These are phyloP conservation scores for Betta splendens DNA, from an alignment of 2,797 vertebrate genomes.

Conservation along the genomic window DNA sequence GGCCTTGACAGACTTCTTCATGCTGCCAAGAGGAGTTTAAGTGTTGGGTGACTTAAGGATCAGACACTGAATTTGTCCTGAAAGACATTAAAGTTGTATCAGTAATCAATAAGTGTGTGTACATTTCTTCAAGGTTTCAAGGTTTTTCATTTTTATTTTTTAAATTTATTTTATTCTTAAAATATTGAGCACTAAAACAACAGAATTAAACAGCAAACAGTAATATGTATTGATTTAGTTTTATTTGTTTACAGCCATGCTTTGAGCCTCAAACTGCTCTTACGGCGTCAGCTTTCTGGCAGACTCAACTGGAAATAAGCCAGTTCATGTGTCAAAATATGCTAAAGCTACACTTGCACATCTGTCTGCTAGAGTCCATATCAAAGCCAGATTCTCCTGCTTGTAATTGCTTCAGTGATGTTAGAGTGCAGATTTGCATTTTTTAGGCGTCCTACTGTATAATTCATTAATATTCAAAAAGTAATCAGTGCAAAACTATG, in stretches of 20 bases:
- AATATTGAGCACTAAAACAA: neutral
- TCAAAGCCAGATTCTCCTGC: neutral
- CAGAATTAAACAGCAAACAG: neutral
- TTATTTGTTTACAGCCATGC: neutral
- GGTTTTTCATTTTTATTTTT: too few relatives aligned
- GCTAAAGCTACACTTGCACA: neutral
- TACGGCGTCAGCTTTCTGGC: slow-evolving; percentile 11
- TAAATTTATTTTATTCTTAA: neutral
- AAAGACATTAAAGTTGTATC: neutral
- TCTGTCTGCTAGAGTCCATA: neutral
- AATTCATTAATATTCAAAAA: neutral
- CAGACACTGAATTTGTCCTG: slow-evolving; percentile 4
- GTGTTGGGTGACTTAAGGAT: slow-evolving; percentile 51
- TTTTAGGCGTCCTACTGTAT: neutral
- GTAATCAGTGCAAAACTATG: neutral
- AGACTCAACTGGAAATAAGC: slow-evolving; percentile 4
- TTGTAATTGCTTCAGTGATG: neutral
- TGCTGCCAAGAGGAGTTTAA: slow-evolving; percentile 49
- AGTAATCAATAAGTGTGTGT: neutral
- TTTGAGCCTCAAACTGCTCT: slow-evolving; percentile 24
- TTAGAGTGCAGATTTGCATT: too few relatives aligned
- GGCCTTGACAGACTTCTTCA: slow-evolving; percentile 73
- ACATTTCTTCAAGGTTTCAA: too few relatives aligned
- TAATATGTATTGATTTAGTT: neutral
- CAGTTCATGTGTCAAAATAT: slow-evolving; percentile 3